phyloP scores from a whole-genome alignment of 2,113 vertebrate genomes.

The Passer montanus region DNA sequence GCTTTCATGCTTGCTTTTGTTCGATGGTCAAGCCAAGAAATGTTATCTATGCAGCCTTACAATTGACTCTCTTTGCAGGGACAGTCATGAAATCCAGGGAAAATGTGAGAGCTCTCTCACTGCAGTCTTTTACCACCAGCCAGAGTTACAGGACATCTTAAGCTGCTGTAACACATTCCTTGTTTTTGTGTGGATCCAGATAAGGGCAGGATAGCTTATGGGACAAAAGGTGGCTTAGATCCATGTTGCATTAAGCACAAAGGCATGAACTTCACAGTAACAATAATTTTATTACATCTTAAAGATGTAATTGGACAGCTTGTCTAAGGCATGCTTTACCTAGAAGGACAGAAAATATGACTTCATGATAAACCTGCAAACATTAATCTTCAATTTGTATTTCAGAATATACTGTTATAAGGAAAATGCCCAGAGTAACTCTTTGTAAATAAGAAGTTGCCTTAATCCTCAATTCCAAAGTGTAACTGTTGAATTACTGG shows the following conservation, averaged over 20 bases:
- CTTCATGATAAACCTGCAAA: not conserved
- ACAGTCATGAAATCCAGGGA: not conserved
- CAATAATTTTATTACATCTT: not conserved
- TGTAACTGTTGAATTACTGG: not conserved
- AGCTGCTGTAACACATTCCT: not conserved
- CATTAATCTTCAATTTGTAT: not conserved
- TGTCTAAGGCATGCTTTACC: not conserved
- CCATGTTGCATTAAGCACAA: not conserved
- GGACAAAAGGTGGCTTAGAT: not conserved
- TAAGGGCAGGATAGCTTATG: not conserved
- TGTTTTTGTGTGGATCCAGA: not conserved
- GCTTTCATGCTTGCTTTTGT: not conserved
- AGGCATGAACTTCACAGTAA: not conserved
- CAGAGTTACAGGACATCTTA: not conserved
- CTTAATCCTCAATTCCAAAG: not conserved
- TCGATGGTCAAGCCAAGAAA: not conserved
- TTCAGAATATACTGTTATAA: not conserved
- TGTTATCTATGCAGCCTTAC: not conserved
- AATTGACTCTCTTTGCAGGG: not conserved
- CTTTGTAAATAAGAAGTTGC: not conserved
- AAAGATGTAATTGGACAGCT: not conserved
- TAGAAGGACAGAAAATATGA: not conserved
- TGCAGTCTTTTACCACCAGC: not conserved
- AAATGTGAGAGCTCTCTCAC: not conserved
- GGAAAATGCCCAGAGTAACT: not conserved